Evolutionary conservation across 2,888 invertebrate genomes (phyloP).

Genomic region (Ferdinandea cuprea): DNA sequence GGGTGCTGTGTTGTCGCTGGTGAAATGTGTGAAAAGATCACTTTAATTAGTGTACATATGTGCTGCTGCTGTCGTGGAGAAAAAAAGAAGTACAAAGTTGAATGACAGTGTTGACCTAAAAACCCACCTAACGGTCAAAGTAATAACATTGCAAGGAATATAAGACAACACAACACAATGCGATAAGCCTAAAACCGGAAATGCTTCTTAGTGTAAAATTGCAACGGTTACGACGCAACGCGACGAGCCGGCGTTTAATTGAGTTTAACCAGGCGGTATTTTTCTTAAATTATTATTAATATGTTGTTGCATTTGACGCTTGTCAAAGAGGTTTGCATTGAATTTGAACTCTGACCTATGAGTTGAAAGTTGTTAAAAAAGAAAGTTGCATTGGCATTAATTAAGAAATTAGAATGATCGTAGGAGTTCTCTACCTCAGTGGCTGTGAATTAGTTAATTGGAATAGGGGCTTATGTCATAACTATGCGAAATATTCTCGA

Average conservation of each 20-base stretch:
- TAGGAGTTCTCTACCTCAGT: neutral
- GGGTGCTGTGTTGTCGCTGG: conserved; percentile 11
- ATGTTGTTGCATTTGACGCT: neutral
- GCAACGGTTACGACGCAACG: conserved; percentile 1
- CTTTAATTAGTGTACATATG: conserved; percentile 49
- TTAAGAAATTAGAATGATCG: neutral
- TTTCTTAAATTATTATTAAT: conserved; percentile 14
- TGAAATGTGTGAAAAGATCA: conserved; percentile 61
- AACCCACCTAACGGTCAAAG: conserved; percentile 67
- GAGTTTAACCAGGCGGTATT: neutral
- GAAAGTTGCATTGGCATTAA: conserved; percentile 28
- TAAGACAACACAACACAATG: too few species aligned
- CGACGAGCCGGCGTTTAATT: conserved; percentile 34
- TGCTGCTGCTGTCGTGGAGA: conserved; percentile 7
- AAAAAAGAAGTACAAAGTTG: conserved; percentile 16
- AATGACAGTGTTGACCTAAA: conserved; percentile 66
- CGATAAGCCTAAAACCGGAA: conserved; percentile 45
- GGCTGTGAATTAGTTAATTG: neutral
- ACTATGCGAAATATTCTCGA: neutral
- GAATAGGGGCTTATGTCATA: neutral
- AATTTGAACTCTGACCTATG: conserved; percentile 7
- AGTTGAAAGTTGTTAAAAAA: conserved; percentile 13
- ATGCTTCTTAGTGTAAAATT: conserved; percentile 43
- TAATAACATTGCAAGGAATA: conserved; percentile 47
- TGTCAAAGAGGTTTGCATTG: neutral